Base-by-base conservation (phyloP, 2,113 vertebrate species). In the Xyliphius kryptos region DNA sequence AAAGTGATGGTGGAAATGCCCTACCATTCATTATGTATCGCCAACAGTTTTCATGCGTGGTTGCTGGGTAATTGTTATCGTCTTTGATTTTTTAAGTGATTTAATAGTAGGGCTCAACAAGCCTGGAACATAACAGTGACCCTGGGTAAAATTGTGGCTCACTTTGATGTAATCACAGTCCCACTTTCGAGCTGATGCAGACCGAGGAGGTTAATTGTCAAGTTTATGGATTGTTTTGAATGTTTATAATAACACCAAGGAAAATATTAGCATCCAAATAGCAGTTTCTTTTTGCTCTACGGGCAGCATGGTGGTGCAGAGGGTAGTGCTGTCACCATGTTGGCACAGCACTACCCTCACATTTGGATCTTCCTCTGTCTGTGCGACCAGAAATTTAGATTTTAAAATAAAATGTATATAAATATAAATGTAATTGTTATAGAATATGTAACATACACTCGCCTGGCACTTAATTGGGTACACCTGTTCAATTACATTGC, bases 21-120 rank as follows among this genome's bases (percentile, higher is more conserved):
- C 60, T 57, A 32, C 52, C 48, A 46, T 57, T 60, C 8, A 47
- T 70, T 44, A 74, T n/a, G n/a, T n/a, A n/a, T n/a, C n/a, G n/a
- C n/a, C n/a, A 6, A 32, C 43, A 51, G n/a, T 60, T 74, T 67
- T 53, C 47, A 56, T 56, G 50, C 37, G 10, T 32, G 32, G 56
- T 52, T 22, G 13, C 50, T 32, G 48, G 50, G 57, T 62, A 62
- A 58, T 66, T 56, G 56, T 40, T 65, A 52, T 56, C 51, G 19
- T 48, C 40, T 69, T 59, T 74, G 63, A 69, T 69, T 74, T 70
- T 51, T 37, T 48, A 55, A 63, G 67, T 69, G 63, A 70, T 70
- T 63, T 70, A 70, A 66, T 41, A 20, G 16, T 74, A 61, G 65
- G 49, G 69, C 61, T 74, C 43, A 59, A 67, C 63, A 59, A 63